phyloP scores from a whole-genome alignment of 2,113 vertebrate genomes.

The Spermophilus dauricus region DNA sequence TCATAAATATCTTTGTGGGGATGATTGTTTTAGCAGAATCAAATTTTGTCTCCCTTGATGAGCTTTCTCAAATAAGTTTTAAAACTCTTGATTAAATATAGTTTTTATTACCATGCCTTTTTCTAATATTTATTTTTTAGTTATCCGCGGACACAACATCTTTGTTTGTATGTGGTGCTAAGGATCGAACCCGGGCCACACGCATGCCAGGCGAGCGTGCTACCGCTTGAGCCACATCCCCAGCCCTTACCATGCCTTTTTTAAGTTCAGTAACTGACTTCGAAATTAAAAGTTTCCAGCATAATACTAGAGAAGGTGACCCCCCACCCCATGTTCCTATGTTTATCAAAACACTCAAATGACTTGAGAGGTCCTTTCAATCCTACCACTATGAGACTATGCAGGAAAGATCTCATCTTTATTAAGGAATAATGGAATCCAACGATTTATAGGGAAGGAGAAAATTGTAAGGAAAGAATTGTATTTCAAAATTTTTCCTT shows the following conservation, averaged over 20 bases:
- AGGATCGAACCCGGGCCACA: too few relatives aligned
- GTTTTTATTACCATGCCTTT: neutral
- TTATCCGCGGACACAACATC: too few relatives aligned
- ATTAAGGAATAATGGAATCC: neutral
- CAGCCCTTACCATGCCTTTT: neutral
- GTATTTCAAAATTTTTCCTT: neutral
- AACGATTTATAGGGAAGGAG: neutral
- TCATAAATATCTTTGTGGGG: neutral
- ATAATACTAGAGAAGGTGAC: neutral
- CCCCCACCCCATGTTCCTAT: neutral
- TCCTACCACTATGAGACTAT: neutral
- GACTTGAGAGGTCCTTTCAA: neutral
- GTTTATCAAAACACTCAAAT: neutral
- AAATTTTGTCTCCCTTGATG: neutral
- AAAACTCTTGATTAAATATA: neutral
- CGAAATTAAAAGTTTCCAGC: neutral
- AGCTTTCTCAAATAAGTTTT: constrained; percentile 3
- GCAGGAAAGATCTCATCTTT: neutral
- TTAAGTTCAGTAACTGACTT: constrained; percentile 25
- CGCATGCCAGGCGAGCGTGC: too few relatives aligned
- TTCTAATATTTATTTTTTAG: neutral
- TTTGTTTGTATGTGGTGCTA: too few relatives aligned
- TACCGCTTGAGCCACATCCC: too few relatives aligned
- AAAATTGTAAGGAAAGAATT: neutral
- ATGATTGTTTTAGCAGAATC: neutral